A percentile compares a stretch with the other conserved stretches of the same genome.
phyloP scores from a whole-genome alignment of 2,797 vertebrate genomes.

The Pempheris klunzingeri region DNA sequence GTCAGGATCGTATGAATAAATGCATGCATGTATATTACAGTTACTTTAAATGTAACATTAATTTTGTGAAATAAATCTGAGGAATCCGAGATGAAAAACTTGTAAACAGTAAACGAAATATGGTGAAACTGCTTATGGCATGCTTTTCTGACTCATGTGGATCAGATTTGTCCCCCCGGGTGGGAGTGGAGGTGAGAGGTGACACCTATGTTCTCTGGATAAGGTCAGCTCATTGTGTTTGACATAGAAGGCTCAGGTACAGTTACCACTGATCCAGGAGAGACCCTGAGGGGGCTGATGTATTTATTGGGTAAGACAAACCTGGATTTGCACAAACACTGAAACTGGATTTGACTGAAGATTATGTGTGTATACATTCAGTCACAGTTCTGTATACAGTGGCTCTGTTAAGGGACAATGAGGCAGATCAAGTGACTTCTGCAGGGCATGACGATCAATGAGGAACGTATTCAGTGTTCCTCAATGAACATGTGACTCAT shows the following conservation, averaged over 20 bases:
- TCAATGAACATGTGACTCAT: constrained; percentile 44
- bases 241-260: constrained; percentile 51
- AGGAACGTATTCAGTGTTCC: constrained; percentile 55
- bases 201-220: constrained; percentile 38
- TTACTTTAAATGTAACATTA: neutral
- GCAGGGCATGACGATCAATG: constrained; percentile 20
- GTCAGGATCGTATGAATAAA: neutral
- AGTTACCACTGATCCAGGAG: constrained; percentile 57
- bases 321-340: constrained; percentile 26
- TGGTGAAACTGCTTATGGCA: constrained; percentile 18
- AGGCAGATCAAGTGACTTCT: constrained; percentile 62
- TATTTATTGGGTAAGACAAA: constrained; percentile 40
- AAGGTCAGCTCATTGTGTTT: constrained; percentile 65
- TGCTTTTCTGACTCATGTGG: constrained; percentile 27
- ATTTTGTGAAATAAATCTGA: neutral
- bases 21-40: neutral
- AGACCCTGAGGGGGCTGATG: constrained; percentile 39
- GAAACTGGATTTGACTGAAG: constrained; percentile 3
- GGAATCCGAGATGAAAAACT: neutral
- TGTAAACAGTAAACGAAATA: constrained; percentile 17
- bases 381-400: neutral
- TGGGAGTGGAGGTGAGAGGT: constrained; percentile 33
- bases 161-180: constrained; percentile 39
- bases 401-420: constrained; percentile 42
- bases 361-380: constrained; percentile 4